phyloP scores from a whole-genome alignment of 2,888 invertebrate genomes.

The Agrochola lota region DNA sequence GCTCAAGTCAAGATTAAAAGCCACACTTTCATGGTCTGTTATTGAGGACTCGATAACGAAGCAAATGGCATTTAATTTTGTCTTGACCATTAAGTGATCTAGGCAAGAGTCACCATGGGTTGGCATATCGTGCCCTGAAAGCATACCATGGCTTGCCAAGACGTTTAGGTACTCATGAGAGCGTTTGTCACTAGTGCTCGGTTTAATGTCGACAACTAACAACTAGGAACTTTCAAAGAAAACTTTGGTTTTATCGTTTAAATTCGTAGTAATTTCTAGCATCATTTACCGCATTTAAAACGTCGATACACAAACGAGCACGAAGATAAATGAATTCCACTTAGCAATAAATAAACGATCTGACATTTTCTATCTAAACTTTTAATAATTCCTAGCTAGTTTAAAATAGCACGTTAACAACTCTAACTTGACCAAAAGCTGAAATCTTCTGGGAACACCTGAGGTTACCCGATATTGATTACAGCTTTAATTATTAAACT shows the following conservation, averaged over 20 bases:
- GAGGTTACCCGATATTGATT: constrained; percentile 51
- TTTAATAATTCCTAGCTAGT: constrained; percentile 1
- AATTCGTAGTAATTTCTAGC: background rate
- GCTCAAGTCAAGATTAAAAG: too few species aligned
- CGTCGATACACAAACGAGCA: background rate
- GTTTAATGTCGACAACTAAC: constrained; percentile 2
- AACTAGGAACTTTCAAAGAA: background rate
- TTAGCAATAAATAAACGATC: constrained; percentile 20
- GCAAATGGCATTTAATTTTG: too few species aligned
- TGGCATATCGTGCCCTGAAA: too few species aligned
- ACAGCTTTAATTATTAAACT: constrained; percentile 49
- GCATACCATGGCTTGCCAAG: too few species aligned
- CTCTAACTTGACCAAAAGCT: constrained; percentile 18
- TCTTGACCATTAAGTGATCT: too few species aligned
- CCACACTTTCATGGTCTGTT: too few species aligned
- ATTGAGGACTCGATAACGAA: too few species aligned
- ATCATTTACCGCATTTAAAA: background rate
- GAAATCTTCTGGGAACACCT: constrained; percentile 39
- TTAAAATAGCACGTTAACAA: constrained; percentile 5
- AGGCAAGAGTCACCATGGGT: too few species aligned
- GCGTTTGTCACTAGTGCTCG: too few species aligned
- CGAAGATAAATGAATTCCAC: background rate
- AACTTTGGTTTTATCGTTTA: background rate
- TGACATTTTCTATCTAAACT: constrained; percentile 16
- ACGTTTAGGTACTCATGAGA: too few species aligned